These are phyloP conservation scores for Helicoverpa assulta DNA, from an alignment of 2,888 invertebrate genomes.

Conservation along the genomic window DNA sequence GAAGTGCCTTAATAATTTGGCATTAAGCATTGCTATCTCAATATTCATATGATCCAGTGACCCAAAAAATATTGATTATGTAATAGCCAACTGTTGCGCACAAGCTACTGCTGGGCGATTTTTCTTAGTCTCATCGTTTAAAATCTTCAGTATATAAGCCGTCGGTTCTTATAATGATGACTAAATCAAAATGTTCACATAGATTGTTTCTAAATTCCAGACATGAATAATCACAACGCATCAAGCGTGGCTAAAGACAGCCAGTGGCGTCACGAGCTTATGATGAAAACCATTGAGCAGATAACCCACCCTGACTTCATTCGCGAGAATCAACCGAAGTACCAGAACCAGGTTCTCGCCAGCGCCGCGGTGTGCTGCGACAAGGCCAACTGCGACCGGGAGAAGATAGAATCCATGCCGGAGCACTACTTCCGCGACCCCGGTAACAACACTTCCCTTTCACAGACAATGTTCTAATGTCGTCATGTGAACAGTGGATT, in stretches of 20 bases:
- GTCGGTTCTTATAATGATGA: too few relatives aligned
- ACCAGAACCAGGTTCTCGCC: conserved; percentile 8
- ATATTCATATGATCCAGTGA: too few relatives aligned
- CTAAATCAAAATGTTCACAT: too few relatives aligned
- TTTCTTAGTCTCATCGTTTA: too few relatives aligned
- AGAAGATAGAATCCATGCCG: conserved; percentile 29
- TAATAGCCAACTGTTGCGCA: too few relatives aligned
- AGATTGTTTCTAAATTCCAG: conserved; percentile 34
- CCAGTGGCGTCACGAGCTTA: conserved; percentile 33
- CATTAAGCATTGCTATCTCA: too few relatives aligned
- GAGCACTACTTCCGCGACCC: conserved; percentile 25
- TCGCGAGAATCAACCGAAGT: not conserved
- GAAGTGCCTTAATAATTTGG: too few relatives aligned
- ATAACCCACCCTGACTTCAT: not conserved
- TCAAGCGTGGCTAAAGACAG: conserved; percentile 5
- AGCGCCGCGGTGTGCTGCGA: conserved; percentile 34
- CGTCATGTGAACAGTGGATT: not conserved
- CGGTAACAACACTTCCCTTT: conserved; percentile 12
- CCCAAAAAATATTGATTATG: too few relatives aligned
- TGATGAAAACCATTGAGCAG: not conserved
- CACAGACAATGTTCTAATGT: not conserved
- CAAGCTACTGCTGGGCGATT: too few relatives aligned
- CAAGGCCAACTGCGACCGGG: conserved; percentile 4
- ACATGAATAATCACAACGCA: conserved; percentile 31
- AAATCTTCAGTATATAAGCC: too few relatives aligned